Base-by-base conservation (phyloP, 2,888 invertebrate species). In the Hyalella azteca region DNA sequence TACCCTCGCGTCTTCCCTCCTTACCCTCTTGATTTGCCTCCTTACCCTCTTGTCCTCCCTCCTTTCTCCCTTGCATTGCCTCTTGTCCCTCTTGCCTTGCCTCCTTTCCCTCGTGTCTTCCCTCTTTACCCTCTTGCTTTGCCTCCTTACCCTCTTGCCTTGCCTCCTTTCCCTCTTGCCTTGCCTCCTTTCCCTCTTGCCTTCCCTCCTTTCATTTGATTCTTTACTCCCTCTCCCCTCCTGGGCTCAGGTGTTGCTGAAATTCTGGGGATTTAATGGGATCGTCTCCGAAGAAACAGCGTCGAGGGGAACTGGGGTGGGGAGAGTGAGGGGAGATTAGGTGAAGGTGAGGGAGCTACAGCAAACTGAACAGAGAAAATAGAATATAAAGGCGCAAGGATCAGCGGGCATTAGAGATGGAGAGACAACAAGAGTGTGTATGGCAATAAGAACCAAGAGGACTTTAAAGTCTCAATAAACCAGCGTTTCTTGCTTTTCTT, bases 271-370 rank as follows among this genome's bases (percentile, higher is more conserved):
- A 48, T 66, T 66, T 66, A 66, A 66, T 66, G 66, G 66, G 66
- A 75, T 75, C 45, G 45, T 32, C 48, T 29, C 48, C 54, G 60
- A 60, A 66, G 66, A 78, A 60, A 78, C 60, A 66, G 66, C 60
- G 75, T 41, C 39, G 48, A 11, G 22, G 75, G 48, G 75, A 22
- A 26, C 29, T 13, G 22, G 75, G 29, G 41, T 2, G 45, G 22
- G 59, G 19, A 9, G 48, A 13, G 29, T 19, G 22, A 45, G 48
- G 26, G 41, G 32, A 73, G 40, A 66, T 29, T 13, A 9, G 39
- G 9, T 9, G 19, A 36, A 36, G 59, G 15, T 26, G 11, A 41
- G 59, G 29, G 41, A 77, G 36, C 49, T n/a, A 13, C 36, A 45
- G 39, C 66, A 13, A 36, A 54, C 26, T 54, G 54, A 1, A 26